Evolutionary conservation across 2,888 invertebrate species (phyloP), one percentile per base, ranked within the genome.

Genomic region (Cantharis rufa): DNA sequence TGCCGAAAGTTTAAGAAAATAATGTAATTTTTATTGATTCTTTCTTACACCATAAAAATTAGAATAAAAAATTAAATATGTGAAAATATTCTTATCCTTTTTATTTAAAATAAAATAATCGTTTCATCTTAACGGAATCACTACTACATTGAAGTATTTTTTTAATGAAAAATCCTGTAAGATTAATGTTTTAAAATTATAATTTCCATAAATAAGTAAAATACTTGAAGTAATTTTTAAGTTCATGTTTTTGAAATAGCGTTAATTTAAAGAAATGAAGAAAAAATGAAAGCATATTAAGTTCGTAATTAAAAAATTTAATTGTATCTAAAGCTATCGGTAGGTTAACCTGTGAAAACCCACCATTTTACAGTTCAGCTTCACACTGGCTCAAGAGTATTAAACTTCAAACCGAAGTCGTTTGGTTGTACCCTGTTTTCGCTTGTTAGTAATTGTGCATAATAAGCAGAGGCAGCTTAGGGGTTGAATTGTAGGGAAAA

Each of bases 401-500:
- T 66, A 66, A 66, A 66, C 64, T 66, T 66, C 64, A 66, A 66
- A 66, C 64, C 64, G 64, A 66, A 68, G 73, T 69, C 69, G 64
- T 70, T 64, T 64, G 63, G 62, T 27, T 76, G 70, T 70, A 71
- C 71, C 77, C 74, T 71, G 69, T 77, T 77, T 77, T 62, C 68
- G 68, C 74, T 77, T 77, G 74, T 48, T 74, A 71, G 77, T 77
- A 74, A 74, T 77, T 77, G 77, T 77, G 74, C 74, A 77, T 77
- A 77, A 77, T 71, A 74, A 74, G 77, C 68, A 71, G 73, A 68
- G 74, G 66, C 74, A 77, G 71, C 71, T 77, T 77, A 71, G 64
- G 73, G 77, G 73, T 69, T 62, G 74, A 69, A 15, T n/a, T 28
- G 28, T 69, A 27, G 24, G 15, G 24, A 69, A 28, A 28, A 69